Evolutionary conservation across 2,797 vertebrate genomes (phyloP).

Genomic region (Antrozous pallidus): DNA sequence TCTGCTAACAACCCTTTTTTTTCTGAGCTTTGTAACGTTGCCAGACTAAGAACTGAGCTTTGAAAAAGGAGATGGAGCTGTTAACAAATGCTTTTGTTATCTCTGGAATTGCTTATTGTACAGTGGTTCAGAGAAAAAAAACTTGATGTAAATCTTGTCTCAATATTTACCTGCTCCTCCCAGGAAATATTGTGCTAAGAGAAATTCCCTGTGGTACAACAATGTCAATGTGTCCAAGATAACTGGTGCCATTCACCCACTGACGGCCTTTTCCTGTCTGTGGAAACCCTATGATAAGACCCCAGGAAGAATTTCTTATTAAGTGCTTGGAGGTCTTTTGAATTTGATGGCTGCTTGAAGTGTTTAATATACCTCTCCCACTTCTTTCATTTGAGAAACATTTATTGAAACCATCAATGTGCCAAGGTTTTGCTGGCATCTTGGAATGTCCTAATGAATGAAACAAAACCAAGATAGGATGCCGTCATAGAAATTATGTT

Average conservation of each 20-base stretch:
- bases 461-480: not conserved
- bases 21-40: conserved; percentile 67
- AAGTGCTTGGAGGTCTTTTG: conserved; percentile 49
- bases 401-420: not conserved
- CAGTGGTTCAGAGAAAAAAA: conserved; percentile 69
- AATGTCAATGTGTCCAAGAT: conserved; percentile 63
- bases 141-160: conserved; percentile 77
- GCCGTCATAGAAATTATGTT: not conserved
- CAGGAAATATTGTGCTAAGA: conserved; percentile 76
- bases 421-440: not conserved
- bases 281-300: conserved; percentile 52
- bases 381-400: conserved; percentile 8
- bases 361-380: not conserved
- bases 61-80: conserved; percentile 73
- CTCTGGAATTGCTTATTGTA: conserved; percentile 75
- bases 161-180: conserved; percentile 80
- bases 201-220: conserved; percentile 67
- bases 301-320: conserved; percentile 40
- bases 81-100: conserved; percentile 78
- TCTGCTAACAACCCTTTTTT: conserved; percentile 72
- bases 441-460: not conserved
- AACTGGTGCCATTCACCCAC: conserved; percentile 52
- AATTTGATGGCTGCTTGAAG: conserved; percentile 21
- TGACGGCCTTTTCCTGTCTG: conserved; percentile 53
- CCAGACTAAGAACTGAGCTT: conserved; percentile 74